Evolutionary conservation across 2,113 vertebrate species (phyloP), one percentile per base, ranked within the genome.

Genomic region (Natator depressus): DNA sequence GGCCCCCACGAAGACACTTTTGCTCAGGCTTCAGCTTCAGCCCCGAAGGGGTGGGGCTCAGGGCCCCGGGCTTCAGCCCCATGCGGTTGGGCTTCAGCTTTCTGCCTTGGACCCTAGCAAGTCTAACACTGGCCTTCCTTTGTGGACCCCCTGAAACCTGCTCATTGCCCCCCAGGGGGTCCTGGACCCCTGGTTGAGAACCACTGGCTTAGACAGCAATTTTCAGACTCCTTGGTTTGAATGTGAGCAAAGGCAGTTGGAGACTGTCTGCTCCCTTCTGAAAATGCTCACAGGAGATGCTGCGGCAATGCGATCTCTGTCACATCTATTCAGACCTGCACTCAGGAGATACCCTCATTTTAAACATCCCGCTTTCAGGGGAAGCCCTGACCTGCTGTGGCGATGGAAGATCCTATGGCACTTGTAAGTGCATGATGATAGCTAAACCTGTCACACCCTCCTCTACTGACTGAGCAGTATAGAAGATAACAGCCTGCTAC

Each of bases 161-260:
- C 51, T 51, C 51, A 51, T 50, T 16, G 51, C 51, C 51, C 51
- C 53, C 2, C 6, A 8, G 51, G 14, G 16, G 16, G 5, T 5
- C 14, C 51, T 17, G 16, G 51, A 5, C 3, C 7, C 19, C 53
- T 20, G 20, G 53, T 20, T 54, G 53, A 20, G 53, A 54, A 54
- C 53, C 53, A 22, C 53, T 54, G 88, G 96, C 93, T 93, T 89
- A 90, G 94, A 69, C 93, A 93, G 96, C 94, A 93, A 69, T 93
- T 51, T 75, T 51, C 38, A 49, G 82, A 82, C 24, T 57, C 62
- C 51, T 82, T 65, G 62, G 47, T 47, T 78, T 82, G 46, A 47
- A 78, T 10, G 24, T 8, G 14, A 78, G 42, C 35, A 72, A 69
- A 69, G 35, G 62, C 62, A n/a, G 31, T 19, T 16, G 62, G 62